These are phyloP conservation scores for Magallana angulata DNA, from an alignment of 1,140 invertebrate genomes.

Conservation along the genomic window DNA sequence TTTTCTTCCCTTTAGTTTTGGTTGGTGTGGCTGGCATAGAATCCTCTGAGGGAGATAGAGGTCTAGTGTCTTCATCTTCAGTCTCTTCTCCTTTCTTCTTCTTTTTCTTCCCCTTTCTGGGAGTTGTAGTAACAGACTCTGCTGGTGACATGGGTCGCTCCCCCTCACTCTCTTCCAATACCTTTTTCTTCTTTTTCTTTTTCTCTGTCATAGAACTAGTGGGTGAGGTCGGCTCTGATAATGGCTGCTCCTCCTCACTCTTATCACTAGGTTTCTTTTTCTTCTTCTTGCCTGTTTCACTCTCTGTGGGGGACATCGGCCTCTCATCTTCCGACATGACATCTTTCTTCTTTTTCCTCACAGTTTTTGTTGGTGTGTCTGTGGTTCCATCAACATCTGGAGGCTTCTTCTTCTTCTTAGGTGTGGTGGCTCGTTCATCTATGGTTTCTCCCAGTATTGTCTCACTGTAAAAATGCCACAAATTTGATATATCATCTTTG, in stretches of 20 bases:
- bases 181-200: constrained; percentile 60
- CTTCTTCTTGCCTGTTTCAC: constrained; percentile 57
- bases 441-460: constrained; percentile 50
- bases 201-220: constrained; percentile 11
- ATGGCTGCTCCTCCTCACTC: constrained; percentile 35
- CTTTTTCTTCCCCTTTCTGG: constrained; percentile 64
- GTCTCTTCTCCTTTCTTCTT: constrained; percentile 61
- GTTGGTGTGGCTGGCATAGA: constrained; percentile 42
- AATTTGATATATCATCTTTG: no score
- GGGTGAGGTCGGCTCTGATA: constrained; percentile 3
- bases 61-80: constrained; percentile 59
- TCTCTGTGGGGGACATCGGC: constrained; percentile 1
- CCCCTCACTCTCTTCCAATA: constrained; percentile 53
- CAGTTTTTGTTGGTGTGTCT: constrained; percentile 2
- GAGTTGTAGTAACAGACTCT: constrained; percentile 47
- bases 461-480: background rate
- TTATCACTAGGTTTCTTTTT: constrained; percentile 48
- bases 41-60: constrained; percentile 46
- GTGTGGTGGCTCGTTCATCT: constrained; percentile 52
- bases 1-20: constrained; percentile 56
- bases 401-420: constrained; percentile 52
- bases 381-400: background rate
- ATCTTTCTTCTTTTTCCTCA: constrained; percentile 12
- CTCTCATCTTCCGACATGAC: constrained; percentile 7
- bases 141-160: constrained; percentile 53